These are phyloP conservation scores for Astreopora myriophthalma DNA, from an alignment of 64 coral and sea anemone species.

Conservation along the genomic window DNA sequence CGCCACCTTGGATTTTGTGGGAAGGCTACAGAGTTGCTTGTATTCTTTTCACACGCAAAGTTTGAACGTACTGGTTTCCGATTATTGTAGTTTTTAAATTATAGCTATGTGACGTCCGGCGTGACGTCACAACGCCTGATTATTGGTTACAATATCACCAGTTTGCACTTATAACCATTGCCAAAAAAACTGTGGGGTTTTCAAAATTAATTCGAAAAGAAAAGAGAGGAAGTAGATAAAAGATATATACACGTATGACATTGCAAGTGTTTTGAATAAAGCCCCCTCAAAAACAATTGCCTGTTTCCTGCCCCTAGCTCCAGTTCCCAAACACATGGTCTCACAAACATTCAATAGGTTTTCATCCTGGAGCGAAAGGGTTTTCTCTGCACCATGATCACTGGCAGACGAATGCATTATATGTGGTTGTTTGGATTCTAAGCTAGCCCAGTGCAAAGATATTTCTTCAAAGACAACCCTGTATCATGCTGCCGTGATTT, in stretches of 20 bases:
- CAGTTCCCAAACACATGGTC: not conserved
- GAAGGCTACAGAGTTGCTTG: slow-evolving; percentile 8
- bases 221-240: slow-evolving; percentile 1
- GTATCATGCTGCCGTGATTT: slow-evolving; percentile 24
- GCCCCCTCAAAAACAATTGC: not conserved
- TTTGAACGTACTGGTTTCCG: not conserved
- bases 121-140: not conserved
- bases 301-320: too few species aligned
- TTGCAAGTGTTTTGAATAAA: not conserved
- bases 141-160: not conserved
- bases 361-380: not conserved
- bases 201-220: not conserved
- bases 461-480: slow-evolving; percentile 18
- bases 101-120: not conserved
- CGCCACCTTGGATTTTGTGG: slow-evolving; percentile 30
- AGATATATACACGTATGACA: not conserved
- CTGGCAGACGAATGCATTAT: too few species aligned
- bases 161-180: not conserved
- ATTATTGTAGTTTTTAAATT: slow-evolving; percentile 5
- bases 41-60: slow-evolving; percentile 22
- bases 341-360: not conserved
- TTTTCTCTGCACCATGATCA: slow-evolving; percentile 11
- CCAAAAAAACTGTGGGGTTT: not conserved
- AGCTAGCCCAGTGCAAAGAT: slow-evolving; percentile 48
- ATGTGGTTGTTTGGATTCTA: slow-evolving; percentile 15